Conservation (phyloP, 2,797 vertebrate species). For the Pogoniulus pusillus region DNA sequence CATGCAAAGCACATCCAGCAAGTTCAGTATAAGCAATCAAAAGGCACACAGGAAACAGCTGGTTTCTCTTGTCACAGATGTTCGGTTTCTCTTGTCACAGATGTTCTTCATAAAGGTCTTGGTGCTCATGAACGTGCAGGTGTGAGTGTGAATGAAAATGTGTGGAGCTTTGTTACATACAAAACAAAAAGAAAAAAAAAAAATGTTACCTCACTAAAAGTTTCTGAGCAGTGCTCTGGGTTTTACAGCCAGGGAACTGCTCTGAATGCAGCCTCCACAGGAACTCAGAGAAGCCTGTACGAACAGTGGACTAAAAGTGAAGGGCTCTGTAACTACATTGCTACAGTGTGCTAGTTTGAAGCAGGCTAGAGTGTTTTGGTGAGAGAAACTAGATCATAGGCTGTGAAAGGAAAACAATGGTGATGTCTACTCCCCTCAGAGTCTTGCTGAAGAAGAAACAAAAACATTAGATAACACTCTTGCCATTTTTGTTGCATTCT, state of each 20-base stretch:
- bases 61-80: background rate
- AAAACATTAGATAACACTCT: too few relatives aligned
- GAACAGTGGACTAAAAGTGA: background rate
- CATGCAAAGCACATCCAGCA: rapidly evolving
- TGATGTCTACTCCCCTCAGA: too few relatives aligned
- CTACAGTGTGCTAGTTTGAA: too few relatives aligned
- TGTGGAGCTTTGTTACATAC: background rate
- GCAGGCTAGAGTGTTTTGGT: too few relatives aligned
- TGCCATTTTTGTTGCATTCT: too few relatives aligned
- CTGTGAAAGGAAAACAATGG: too few relatives aligned
- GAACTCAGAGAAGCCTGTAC: background rate
- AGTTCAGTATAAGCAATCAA: background rate
- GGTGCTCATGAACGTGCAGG: background rate
- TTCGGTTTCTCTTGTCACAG: background rate
- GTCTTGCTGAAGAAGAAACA: too few relatives aligned
- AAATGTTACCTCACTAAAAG: background rate
- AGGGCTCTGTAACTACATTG: rapidly evolving
- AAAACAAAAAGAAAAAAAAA: background rate
- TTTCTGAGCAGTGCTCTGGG: background rate
- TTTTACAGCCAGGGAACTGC: background rate
- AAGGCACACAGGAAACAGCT: background rate
- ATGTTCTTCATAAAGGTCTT: background rate
- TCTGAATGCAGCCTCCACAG: background rate
- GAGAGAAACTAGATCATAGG: too few relatives aligned
- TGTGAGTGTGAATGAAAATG: background rate